phyloP scores from a whole-genome alignment of 2,797 vertebrate genomes.

The Myotis pilosus region DNA sequence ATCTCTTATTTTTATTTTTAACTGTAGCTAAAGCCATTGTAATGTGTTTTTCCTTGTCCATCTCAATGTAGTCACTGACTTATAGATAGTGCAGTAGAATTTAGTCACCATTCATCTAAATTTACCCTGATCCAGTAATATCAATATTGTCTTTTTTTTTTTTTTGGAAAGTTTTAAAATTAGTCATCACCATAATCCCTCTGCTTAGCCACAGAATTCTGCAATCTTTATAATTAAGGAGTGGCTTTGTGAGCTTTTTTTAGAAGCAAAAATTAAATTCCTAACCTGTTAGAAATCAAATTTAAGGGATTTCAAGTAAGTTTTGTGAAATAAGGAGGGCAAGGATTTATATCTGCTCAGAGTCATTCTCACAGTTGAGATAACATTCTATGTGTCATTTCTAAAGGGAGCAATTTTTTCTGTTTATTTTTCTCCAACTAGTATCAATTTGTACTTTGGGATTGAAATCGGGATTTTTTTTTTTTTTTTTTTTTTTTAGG shows the following conservation, averaged over 20 bases:
- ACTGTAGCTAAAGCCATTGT: not conserved
- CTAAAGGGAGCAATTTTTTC: slow-evolving; percentile 12
- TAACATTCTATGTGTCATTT: not conserved
- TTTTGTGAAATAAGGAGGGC: not conserved
- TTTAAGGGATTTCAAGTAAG: slow-evolving; percentile 8
- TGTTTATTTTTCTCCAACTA: not conserved
- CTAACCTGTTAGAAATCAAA: slow-evolving; percentile 59
- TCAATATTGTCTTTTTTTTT: not conserved
- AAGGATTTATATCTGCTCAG: not conserved
- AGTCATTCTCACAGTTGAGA: not conserved
- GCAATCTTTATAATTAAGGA: slow-evolving; percentile 38
- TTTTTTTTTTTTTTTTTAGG: not conserved
- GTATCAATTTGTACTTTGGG: not conserved
- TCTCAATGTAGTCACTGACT: not conserved
- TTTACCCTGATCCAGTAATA: not conserved
- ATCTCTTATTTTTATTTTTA: not conserved
- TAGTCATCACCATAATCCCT: slow-evolving; percentile 56
- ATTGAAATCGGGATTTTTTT: not conserved
- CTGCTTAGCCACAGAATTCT: slow-evolving; percentile 27
- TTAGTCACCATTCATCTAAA: not conserved
- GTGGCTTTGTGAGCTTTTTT: slow-evolving; percentile 8
- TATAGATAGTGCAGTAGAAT: not conserved
- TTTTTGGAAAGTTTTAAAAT: slow-evolving; percentile 41
- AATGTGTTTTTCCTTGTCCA: not conserved
- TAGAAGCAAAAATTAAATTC: slow-evolving; percentile 53